Evolutionary conservation across 2,797 vertebrate species (phyloP).

Genomic region (Hydrophis major): DNA sequence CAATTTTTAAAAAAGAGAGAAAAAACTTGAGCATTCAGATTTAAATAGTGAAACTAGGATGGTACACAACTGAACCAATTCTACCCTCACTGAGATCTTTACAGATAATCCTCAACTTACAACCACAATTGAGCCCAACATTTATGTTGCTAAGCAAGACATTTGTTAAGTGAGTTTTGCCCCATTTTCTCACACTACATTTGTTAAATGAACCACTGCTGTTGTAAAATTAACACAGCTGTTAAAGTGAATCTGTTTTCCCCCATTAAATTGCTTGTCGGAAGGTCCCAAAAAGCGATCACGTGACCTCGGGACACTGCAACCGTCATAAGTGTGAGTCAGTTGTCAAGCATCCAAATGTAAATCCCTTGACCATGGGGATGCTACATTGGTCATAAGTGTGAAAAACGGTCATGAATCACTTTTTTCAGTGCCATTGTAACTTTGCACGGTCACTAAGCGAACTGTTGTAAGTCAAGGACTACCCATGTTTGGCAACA

Average conservation of each 20-base stretch:
- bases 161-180: background rate
- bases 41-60: background rate
- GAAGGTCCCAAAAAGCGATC: background rate
- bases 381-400: too few relatives aligned
- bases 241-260: background rate
- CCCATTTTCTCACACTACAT: background rate
- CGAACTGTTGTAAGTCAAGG: background rate
- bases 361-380: background rate
- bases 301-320: background rate
- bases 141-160: background rate
- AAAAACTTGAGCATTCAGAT: background rate
- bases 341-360: background rate
- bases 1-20: background rate
- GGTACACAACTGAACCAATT: background rate
- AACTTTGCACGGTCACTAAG: background rate
- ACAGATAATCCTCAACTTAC: background rate
- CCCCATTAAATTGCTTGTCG: background rate
- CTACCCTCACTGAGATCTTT: background rate
- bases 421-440: background rate
- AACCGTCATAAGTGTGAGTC: background rate
- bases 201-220: background rate
- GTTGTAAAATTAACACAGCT: background rate
- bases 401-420: background rate
- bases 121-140: background rate
- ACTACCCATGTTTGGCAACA: background rate